Conservation (phyloP, 2,797 vertebrate species). For the Nyctalus aviator region DNA sequence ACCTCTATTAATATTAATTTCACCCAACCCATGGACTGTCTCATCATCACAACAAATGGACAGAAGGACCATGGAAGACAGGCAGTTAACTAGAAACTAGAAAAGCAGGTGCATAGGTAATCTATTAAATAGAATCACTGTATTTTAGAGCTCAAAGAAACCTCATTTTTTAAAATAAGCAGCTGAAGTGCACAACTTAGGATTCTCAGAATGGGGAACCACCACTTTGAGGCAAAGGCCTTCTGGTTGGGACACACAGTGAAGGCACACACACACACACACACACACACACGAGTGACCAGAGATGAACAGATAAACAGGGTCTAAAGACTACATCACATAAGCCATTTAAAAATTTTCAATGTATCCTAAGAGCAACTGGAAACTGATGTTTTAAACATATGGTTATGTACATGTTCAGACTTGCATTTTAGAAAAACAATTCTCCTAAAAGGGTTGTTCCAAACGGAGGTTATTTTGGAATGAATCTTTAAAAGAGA, state of each 20-base stretch:
- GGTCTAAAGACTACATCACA: not conserved
- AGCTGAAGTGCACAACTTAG: not conserved
- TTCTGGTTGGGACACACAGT: not conserved
- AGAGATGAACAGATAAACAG: not conserved
- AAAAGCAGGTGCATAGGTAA: not conserved
- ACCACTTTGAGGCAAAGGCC: not conserved
- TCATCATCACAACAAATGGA: not conserved
- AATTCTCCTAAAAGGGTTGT: not conserved
- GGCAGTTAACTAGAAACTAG: not conserved
- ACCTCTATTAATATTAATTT: not conserved
- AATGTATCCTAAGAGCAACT: conserved; percentile 32
- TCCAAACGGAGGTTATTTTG: conserved; percentile 22
- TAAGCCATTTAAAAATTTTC: not conserved
- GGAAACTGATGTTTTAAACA: conserved; percentile 4
- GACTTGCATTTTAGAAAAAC: conserved; percentile 8
- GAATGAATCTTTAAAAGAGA: not conserved
- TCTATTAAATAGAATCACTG: not conserved
- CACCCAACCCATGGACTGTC: not conserved
- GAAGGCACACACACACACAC: not conserved
- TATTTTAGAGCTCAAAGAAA: conserved; percentile 17
- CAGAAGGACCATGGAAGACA: not conserved
- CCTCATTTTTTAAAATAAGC: not conserved
- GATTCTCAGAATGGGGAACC: not conserved
- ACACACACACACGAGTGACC: rapidly evolving
- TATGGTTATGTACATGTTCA: not conserved